A percentile compares a stretch with the other conserved stretches of the same genome.
Conservation (phyloP, 2,797 vertebrate species). For the Loris lydekkerianus region DNA sequence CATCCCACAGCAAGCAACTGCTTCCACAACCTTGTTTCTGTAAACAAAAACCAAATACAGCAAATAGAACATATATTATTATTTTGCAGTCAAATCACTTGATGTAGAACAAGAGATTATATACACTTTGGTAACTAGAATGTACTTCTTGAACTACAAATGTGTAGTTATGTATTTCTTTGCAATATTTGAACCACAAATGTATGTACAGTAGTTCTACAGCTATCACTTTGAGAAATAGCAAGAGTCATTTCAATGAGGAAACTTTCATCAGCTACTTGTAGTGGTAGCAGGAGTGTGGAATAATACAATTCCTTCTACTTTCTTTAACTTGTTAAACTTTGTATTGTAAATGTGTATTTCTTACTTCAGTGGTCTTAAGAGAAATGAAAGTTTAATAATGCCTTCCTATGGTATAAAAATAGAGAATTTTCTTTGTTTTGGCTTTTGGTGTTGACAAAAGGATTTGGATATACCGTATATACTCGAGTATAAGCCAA, state of each 20-base stretch:
- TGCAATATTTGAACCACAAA: neutral
- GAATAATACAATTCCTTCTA: neutral
- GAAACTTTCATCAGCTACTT: neutral
- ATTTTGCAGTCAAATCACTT: neutral
- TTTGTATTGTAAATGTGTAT: neutral
- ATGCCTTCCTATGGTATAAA: neutral
- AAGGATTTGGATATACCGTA: neutral
- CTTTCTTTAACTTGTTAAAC: constrained; percentile 28
- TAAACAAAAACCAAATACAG: constrained; percentile 50
- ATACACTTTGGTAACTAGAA: constrained; percentile 26
- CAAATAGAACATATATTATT: neutral
- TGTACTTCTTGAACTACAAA: constrained; percentile 11
- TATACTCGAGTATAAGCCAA: too few relatives aligned
- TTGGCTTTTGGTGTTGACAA: constrained; percentile 3
- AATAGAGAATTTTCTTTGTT: neutral
- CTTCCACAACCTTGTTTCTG: neutral
- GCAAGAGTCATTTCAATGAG: neutral
- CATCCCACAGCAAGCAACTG: constrained; percentile 11
- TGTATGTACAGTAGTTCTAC: neutral
- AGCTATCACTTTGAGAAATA: constrained; percentile 44
- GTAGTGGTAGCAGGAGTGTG: neutral
- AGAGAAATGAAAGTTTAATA: constrained; percentile 29
- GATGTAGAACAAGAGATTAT: constrained; percentile 21
- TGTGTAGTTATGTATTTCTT: neutral
- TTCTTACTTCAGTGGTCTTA: constrained; percentile 33